Evolutionary conservation across 1,140 invertebrate genomes (phyloP).

Genomic region (Apolygus lucorum): DNA sequence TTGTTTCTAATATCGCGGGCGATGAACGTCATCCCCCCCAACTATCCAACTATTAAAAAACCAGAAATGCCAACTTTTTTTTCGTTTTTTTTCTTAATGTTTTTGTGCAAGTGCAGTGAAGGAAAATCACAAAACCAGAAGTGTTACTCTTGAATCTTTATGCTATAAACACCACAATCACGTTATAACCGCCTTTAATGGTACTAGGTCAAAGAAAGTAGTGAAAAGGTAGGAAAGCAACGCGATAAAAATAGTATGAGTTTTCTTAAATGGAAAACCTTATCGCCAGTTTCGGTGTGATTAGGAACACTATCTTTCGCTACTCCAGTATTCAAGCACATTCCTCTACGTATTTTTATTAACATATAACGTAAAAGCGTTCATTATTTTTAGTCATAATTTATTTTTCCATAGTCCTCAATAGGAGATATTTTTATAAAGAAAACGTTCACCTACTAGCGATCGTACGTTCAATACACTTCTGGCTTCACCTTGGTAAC

Average conservation of each 20-base stretch:
- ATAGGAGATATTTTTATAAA: background rate
- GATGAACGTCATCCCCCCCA: background rate
- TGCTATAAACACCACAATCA: too few species aligned
- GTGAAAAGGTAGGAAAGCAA: background rate
- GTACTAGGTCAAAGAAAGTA: background rate
- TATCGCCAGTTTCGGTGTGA: background rate
- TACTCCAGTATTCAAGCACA: background rate
- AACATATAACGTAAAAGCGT: background rate
- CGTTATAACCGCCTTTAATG: background rate
- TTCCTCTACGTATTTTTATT: background rate
- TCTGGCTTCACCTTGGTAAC: slow-evolving; percentile 3
- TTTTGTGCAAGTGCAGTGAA: background rate
- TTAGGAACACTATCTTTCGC: background rate
- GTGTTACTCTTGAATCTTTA: too few species aligned
- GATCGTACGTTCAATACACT: slow-evolving; percentile 11
- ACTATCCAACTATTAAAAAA: background rate
- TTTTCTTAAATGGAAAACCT: background rate
- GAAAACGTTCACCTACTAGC: too few species aligned
- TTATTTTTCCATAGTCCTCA: background rate
- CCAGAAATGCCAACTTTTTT: background rate
- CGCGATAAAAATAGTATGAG: background rate
- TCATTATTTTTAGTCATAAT: background rate
- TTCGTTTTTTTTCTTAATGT: background rate
- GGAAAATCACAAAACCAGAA: background rate
- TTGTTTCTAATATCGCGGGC: background rate